Conservation (phyloP, 2,888 invertebrate genomes). For the Chloroclysta siterata region DNA sequence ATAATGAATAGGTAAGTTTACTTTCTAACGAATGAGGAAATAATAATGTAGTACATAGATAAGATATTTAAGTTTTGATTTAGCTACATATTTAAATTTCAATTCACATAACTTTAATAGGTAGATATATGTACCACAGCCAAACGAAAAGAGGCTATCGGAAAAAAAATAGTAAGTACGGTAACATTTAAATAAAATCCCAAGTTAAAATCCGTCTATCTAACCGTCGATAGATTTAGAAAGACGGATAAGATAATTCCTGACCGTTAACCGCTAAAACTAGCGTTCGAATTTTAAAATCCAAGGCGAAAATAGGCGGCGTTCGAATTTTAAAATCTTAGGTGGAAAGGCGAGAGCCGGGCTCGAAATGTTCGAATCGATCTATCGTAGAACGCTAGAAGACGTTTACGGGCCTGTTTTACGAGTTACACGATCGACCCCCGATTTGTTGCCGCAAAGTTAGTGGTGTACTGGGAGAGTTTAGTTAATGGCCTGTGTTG, state of each 20-base stretch:
- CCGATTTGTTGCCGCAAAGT: slow-evolving; percentile 54
- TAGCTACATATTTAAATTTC: too few species aligned
- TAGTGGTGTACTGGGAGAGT: slow-evolving; percentile 32
- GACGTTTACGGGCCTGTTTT: slow-evolving; percentile 69
- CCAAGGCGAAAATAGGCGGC: slow-evolving; percentile 20
- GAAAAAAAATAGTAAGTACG: neutral
- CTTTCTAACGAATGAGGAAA: too few species aligned
- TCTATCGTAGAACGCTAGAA: slow-evolving; percentile 66
- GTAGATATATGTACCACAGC: too few species aligned
- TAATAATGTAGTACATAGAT: too few species aligned
- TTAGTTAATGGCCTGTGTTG: slow-evolving; percentile 29
- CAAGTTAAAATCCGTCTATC: neutral
- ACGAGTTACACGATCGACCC: slow-evolving; percentile 64
- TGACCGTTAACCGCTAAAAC: slow-evolving; percentile 15
- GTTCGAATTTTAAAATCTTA: slow-evolving; percentile 27
- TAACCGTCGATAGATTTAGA: neutral
- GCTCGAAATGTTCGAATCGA: slow-evolving; percentile 49
- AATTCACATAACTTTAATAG: too few species aligned
- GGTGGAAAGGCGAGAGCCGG: slow-evolving; percentile 18
- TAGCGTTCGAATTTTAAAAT: slow-evolving; percentile 23
- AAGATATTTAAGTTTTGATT: too few species aligned
- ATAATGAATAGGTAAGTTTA: too few species aligned
- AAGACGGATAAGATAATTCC: slow-evolving; percentile 5
- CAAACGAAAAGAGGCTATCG: too few species aligned
- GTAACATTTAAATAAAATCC: neutral